Base-by-base conservation (phyloP, 2,888 invertebrate species). In the Autographa gamma region DNA sequence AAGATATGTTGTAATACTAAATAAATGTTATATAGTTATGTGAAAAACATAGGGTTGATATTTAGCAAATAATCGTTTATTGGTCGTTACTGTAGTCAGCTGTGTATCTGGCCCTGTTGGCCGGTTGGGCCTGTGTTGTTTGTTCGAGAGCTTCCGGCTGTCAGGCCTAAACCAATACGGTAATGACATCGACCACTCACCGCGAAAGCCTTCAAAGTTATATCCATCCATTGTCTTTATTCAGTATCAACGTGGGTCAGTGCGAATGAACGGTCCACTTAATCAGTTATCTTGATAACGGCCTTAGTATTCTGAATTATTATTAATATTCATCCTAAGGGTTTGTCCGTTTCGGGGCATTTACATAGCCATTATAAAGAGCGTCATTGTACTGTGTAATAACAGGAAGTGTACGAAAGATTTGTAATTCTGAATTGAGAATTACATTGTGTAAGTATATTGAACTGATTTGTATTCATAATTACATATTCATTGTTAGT, bases 121-220 rank as follows among this genome's bases (percentile, higher is more conserved):
- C 80, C 81, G 83, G 83, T 80, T 77, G 81, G 84, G 77, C 54
- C 72, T 80, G 70, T 80, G 83, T 84, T 86, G 86, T 87, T 91
- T 90, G 90, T 89, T 84, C 77, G 76, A 88, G 87, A 81, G 88
- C 87, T 89, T 88, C 89, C 88, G 88, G 82, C 82, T 86, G 87
- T 84, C 89, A 88, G 82, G 78, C 91, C 91, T 91, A 90, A 90
- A 88, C 88, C 86, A 91, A 91, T 90, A 92, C 86, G 84, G 86
- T 90, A 91, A 91, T 91, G 88, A 90, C 86, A 85, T 86, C 83
- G 85, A 82, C 87, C 88, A 88, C 88, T 90, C 88, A 84, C 87
- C 81, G 78, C 82, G 76, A 80, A 86, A 85, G 84, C 85, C 85
- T 88, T 84, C 80, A 83, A 85, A 84, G 81, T 85, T 86, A 83